phyloP scores from a whole-genome alignment of 2,113 vertebrate genomes.

The Leptobrachium ailaonicum region DNA sequence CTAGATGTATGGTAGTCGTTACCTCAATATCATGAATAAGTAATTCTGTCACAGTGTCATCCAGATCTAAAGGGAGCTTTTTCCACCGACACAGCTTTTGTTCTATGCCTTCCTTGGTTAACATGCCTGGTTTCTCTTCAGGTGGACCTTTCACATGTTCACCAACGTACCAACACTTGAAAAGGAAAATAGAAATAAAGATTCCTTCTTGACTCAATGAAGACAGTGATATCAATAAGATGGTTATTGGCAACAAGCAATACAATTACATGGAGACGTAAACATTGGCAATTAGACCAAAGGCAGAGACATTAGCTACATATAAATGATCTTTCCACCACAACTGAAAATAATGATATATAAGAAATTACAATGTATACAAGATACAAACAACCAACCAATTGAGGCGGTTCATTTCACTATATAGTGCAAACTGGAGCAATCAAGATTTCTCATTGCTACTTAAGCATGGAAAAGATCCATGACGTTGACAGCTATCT shows the following conservation, averaged over 20 bases:
- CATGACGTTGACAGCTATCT: no score
- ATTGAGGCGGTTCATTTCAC: no score
- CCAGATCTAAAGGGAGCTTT: conserved; percentile 73
- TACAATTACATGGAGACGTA: not conserved
- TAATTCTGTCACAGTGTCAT: conserved; percentile 70
- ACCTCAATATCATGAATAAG: conserved; percentile 86
- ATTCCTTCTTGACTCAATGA: not conserved
- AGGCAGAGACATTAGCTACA: no score
- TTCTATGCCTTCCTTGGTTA: conserved; percentile 63
- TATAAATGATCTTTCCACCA: no score
- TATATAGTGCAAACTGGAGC: no score
- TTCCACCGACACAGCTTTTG: conserved; percentile 72
- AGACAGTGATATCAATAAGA: not conserved
- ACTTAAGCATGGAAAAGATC: no score
- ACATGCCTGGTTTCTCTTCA: not conserved
- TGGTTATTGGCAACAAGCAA: not conserved
- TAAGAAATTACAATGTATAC: no score
- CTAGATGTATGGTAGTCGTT: conserved; percentile 3
- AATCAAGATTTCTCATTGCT: no score
- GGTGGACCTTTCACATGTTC: not conserved
- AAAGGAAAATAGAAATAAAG: not conserved
- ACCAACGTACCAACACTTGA: not conserved
- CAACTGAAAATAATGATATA: no score
- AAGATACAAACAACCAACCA: no score
- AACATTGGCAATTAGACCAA: no score